Evolutionary conservation across 2,113 vertebrate species (phyloP).

Genomic region (Grus americana): DNA sequence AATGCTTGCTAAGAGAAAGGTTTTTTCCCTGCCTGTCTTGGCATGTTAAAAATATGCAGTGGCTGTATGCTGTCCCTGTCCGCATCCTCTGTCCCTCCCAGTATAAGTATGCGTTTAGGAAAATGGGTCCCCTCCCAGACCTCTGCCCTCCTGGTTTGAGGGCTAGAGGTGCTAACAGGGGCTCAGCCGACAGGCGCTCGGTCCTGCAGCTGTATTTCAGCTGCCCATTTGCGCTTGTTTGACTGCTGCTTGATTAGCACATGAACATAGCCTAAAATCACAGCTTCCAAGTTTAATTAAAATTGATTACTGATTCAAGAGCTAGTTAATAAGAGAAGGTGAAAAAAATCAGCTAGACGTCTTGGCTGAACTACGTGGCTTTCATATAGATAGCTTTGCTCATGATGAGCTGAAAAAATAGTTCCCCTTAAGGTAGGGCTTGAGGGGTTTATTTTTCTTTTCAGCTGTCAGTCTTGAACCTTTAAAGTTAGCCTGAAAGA

Average conservation of each 20-base stretch:
- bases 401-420: not conserved
- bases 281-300: not conserved
- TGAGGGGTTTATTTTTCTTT: not conserved
- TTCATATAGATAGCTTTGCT: not conserved
- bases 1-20: not conserved
- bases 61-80: not conserved
- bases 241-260: not conserved
- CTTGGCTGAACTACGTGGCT: not conserved
- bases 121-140: not conserved
- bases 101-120: not conserved
- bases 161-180: not conserved
- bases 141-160: not conserved
- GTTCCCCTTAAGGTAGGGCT: not conserved
- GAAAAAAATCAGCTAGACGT: not conserved
- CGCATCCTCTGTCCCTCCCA: not conserved
- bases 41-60: not conserved
- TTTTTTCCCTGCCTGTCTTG: not conserved
- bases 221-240: not conserved
- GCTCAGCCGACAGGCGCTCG: not conserved
- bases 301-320: not conserved
- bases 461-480: not conserved
- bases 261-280: not conserved
- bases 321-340: not conserved
- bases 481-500: conserved; percentile 23
- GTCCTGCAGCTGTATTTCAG: not conserved